Percentiles rank a stretch among this genome's conserved stretches.
phyloP scores from a whole-genome alignment of 1,140 invertebrate genomes.

The Aleiodes sp. region DNA sequence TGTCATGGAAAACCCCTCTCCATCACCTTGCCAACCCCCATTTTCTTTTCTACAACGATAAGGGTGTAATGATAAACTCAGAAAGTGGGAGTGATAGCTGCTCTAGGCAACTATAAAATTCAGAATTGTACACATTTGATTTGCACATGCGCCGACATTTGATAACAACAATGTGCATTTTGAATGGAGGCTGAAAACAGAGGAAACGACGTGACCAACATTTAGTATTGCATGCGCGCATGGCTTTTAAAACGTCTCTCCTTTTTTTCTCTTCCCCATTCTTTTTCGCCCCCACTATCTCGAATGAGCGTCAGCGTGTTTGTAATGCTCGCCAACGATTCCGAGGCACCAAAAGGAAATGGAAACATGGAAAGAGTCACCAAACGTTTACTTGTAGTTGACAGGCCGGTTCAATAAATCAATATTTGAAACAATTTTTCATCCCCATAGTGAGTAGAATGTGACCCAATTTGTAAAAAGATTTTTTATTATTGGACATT shows the following conservation, averaged over 20 bases:
- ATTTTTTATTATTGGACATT: neutral
- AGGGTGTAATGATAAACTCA: neutral
- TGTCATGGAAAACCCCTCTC: slow-evolving; percentile 20
- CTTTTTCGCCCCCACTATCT: neutral
- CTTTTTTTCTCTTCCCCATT: neutral
- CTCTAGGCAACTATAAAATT: neutral
- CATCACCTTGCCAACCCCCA: neutral
- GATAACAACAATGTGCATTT: neutral
- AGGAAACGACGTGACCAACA: neutral
- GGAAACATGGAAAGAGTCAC: slow-evolving; percentile 26
- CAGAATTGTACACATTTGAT: neutral
- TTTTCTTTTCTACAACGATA: neutral
- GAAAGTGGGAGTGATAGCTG: neutral
- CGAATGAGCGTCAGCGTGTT: neutral
- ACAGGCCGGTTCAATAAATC: slow-evolving; percentile 35
- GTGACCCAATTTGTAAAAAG: slow-evolving; percentile 16
- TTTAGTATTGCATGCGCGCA: neutral
- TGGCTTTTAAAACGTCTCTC: neutral
- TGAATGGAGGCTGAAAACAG: neutral
- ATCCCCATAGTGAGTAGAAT: slow-evolving; percentile 21
- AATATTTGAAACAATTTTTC: slow-evolving; percentile 24
- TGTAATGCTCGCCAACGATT: neutral
- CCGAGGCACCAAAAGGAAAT: neutral
- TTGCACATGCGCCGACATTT: neutral
- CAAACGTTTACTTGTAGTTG: slow-evolving; percentile 12